Evolutionary conservation across 2,888 invertebrate species (phyloP).

Genomic region (Hofmannophila pseudospretella): DNA sequence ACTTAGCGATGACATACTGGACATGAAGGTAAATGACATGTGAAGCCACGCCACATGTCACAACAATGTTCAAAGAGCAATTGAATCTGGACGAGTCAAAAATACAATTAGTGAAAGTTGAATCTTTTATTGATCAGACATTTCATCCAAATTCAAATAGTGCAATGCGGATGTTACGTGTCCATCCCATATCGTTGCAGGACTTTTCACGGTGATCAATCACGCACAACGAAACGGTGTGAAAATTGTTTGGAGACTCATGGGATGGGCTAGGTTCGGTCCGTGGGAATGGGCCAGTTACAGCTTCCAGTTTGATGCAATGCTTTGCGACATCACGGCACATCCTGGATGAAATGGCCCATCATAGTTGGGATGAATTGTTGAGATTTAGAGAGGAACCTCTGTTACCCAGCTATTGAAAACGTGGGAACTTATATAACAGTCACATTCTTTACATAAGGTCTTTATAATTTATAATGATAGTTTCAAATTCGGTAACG

Average conservation of each 20-base stretch:
- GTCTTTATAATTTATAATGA: too few relatives aligned
- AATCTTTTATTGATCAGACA: constrained; percentile 28
- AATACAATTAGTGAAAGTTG: constrained; percentile 39
- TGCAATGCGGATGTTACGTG: constrained; percentile 39
- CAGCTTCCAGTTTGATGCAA: constrained; percentile 10
- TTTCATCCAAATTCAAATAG: constrained; percentile 37
- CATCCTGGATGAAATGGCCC: constrained; percentile 1
- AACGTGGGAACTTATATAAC: too few relatives aligned
- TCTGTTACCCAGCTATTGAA: too few relatives aligned
- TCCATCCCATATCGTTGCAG: constrained; percentile 34
- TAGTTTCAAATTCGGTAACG: too few relatives aligned
- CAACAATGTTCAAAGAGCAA: background rate
- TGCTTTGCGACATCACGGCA: constrained; percentile 17
- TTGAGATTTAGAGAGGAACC: background rate
- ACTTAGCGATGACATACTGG: too few relatives aligned
- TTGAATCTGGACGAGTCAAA: background rate
- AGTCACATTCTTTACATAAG: too few relatives aligned
- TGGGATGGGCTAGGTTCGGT: constrained; percentile 60
- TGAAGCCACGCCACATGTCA: too few relatives aligned
- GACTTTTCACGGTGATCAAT: constrained; percentile 50
- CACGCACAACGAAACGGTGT: constrained; percentile 56
- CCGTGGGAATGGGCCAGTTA: constrained; percentile 47
- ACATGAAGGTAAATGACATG: too few relatives aligned
- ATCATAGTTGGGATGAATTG: background rate
- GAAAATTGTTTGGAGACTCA: constrained; percentile 49